phyloP scores from a whole-genome alignment of 1,140 invertebrate species.

The Ips typographus region DNA sequence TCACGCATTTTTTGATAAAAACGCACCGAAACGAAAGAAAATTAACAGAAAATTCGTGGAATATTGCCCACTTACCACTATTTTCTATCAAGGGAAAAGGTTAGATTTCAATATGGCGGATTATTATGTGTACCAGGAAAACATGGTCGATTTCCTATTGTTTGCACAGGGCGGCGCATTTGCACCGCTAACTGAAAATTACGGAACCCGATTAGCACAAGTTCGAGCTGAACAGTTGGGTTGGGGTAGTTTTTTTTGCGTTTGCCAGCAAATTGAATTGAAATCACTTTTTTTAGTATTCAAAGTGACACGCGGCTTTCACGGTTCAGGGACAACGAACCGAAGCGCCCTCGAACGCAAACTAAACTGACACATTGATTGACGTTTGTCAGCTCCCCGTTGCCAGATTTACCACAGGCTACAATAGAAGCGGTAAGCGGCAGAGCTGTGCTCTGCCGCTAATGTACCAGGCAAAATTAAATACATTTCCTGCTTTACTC shows the following conservation, averaged over 20 bases:
- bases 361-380: too few relatives aligned
- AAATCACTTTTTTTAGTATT: slow-evolving; percentile 24
- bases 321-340: slow-evolving; percentile 44
- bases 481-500: too few relatives aligned
- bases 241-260: slow-evolving; percentile 43
- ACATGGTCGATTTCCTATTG: slow-evolving; percentile 44
- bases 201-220: slow-evolving; percentile 30
- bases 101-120: slow-evolving; percentile 54
- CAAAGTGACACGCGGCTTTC: slow-evolving; percentile 53
- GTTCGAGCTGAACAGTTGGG: too few relatives aligned
- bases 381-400: too few relatives aligned
- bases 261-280: slow-evolving; percentile 31
- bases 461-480: too few relatives aligned
- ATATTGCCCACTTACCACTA: slow-evolving; percentile 24
- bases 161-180: slow-evolving; percentile 11
- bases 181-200: slow-evolving; percentile 5
- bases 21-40: background rate
- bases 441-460: too few relatives aligned
- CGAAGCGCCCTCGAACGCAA: slow-evolving; percentile 41
- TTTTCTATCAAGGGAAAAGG: slow-evolving; percentile 49
- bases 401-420: too few relatives aligned
- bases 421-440: too few relatives aligned
- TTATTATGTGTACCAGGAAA: slow-evolving; percentile 48
- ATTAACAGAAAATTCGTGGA: slow-evolving; percentile 28
- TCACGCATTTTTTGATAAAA: slow-evolving; percentile 32